phyloP scores from a whole-genome alignment of 92 coral and sea anemone species.

The Plumapathes pennacea region DNA sequence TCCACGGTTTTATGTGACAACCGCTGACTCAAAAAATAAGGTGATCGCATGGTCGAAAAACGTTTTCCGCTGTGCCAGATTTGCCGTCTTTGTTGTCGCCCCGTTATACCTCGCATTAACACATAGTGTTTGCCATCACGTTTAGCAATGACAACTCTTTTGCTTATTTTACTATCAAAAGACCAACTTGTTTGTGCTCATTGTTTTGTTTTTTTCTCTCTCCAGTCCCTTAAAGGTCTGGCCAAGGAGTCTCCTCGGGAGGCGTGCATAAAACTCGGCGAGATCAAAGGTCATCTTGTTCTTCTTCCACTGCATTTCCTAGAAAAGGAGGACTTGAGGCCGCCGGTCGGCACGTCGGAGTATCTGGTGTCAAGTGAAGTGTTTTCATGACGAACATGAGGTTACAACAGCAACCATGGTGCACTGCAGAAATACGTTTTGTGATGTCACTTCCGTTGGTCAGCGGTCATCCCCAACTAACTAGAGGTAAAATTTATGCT shows the following conservation, averaged over 20 bases:
- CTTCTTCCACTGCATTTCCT: slow-evolving; percentile 76
- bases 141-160: no score
- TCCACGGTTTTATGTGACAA: no score
- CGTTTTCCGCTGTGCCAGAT: no score
- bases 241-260: slow-evolving; percentile 31
- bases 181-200: background rate
- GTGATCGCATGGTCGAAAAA: no score
- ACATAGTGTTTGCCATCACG: background rate
- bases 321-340: slow-evolving; percentile 82
- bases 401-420: no score
- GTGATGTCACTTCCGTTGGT: no score
- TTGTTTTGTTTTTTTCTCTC: background rate
- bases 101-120: background rate
- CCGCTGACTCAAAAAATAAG: no score
- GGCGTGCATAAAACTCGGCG: slow-evolving; percentile 58
- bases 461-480: no score
- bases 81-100: no score
- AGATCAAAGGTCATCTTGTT: slow-evolving; percentile 89
- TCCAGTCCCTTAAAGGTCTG: slow-evolving; percentile 44
- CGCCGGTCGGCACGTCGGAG: slow-evolving; percentile 83
- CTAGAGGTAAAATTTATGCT: no score
- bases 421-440: no score
- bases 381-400: slow-evolving; percentile 58
- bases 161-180: no score
- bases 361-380: slow-evolving; percentile 64